Base-by-base conservation (phyloP, 2,113 vertebrate species). In the Desmodus rotundus region DNA sequence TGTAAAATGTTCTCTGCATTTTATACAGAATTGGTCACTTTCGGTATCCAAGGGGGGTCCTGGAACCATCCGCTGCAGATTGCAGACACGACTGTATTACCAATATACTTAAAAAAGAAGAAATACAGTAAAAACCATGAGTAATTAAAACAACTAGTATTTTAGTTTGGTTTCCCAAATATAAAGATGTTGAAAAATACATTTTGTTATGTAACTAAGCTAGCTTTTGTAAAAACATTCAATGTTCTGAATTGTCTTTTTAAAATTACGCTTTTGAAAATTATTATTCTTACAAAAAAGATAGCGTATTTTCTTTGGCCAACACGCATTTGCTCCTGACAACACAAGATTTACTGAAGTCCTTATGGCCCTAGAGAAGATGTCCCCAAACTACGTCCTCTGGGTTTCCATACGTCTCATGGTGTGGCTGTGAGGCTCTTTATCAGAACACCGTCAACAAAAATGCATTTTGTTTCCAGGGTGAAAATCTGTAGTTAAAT, bases 151-250 rank as follows among this genome's bases (percentile, higher is more conserved):
- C 22, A 80, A 41, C n/a, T 67, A 36, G 26, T 54, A 73, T 80
- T 84, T 84, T 28, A 28, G 70, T 85, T 61, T 87, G n/a, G 50
- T 45, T 97, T 90, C 38, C 24, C 68, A 81, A 87, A 89, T 82
- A 87, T 12, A 82, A 65, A 87, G 58, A 77, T 36, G 9, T 43
- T 91, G 80, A 80, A 92, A 93, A 89, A 65, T 67, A 52, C 28
- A 84, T 16, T 70, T 89, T 47, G 47, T 61, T 61, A 50, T 22
- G 47, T 63, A 41, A 70, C 47, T 67, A 70, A 52, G n/a, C 20
- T 96, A 89, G 61, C 31, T 82, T 91, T 87, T 41, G 70, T 20
- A 87, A 76, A 92, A 36, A 77, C 6, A 13, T 17, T 6, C 52
- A 41, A 10, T 47, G n/a, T 28, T 86, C 63, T 87, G 63, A 93